A percentile compares a stretch with the other conserved stretches of the same genome.
phyloP scores from a whole-genome alignment of 2,888 invertebrate genomes.

The Parelbella ahira region DNA sequence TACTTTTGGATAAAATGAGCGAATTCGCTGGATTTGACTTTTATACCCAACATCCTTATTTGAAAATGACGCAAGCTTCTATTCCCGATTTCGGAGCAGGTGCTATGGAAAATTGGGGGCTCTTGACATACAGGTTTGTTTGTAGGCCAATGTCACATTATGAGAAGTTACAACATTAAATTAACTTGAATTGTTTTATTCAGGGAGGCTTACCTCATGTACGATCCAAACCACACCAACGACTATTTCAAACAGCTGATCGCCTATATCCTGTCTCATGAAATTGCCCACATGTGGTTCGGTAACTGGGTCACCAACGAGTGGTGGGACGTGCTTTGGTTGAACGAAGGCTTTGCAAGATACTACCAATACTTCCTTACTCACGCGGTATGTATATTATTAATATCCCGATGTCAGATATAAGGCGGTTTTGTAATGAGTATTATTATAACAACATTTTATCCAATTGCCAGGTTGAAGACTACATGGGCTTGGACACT shows the following conservation, averaged over 20 bases:
- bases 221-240: constrained; percentile 58
- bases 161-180: neutral
- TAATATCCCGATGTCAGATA: too few relatives aligned
- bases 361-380: constrained; percentile 86
- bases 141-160: neutral
- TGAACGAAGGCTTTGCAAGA: constrained; percentile 85
- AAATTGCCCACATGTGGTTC: constrained; percentile 88
- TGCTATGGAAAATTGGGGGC: constrained; percentile 93
- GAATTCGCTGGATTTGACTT: constrained; percentile 77
- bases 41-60: constrained; percentile 60
- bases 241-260: constrained; percentile 72
- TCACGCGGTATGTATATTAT: constrained; percentile 61
- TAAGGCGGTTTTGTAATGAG: too few relatives aligned
- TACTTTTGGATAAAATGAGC: constrained; percentile 71
- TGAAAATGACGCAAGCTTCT: constrained; percentile 86
- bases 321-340: constrained; percentile 84
- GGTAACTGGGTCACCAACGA: constrained; percentile 83
- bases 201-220: constrained; percentile 72
- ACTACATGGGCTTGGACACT: constrained; percentile 82
- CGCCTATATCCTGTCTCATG: constrained; percentile 83
- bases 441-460: too few relatives aligned
- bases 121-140: constrained; percentile 85
- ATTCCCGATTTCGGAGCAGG: constrained; percentile 89
- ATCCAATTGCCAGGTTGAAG: constrained; percentile 82
- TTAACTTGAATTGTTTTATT: neutral